Evolutionary conservation across 2,888 invertebrate genomes (phyloP).

Genomic region (Plebejus melissa): DNA sequence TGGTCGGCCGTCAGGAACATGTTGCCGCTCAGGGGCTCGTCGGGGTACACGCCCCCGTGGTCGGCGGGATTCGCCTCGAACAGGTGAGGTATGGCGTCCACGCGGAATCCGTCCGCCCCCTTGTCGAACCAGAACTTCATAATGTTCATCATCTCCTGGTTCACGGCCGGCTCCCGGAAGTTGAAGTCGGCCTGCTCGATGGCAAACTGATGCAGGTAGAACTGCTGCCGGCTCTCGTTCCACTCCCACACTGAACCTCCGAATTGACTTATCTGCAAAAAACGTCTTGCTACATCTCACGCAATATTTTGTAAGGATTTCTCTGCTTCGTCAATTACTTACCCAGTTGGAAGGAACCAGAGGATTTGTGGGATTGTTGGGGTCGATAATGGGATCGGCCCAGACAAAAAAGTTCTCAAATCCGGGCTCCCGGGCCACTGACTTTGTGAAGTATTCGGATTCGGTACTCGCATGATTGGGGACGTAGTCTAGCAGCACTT

Average conservation of each 20-base stretch:
- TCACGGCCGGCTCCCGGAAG: conserved; percentile 78
- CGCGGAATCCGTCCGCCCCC: conserved; percentile 87
- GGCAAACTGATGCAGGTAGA: conserved; percentile 84
- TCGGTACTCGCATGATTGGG: conserved; percentile 85
- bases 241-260: conserved; percentile 85
- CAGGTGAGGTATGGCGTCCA: conserved; percentile 82
- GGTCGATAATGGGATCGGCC: conserved; percentile 75
- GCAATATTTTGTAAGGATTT: too few species aligned
- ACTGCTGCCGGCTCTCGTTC: conserved; percentile 80
- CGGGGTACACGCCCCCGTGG: conserved; percentile 58
- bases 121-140: conserved; percentile 85
- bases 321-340: conserved; percentile 30
- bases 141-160: conserved; percentile 78
- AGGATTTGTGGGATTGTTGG: conserved; percentile 47
- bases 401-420: conserved; percentile 89
- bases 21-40: conserved; percentile 72
- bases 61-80: conserved; percentile 71
- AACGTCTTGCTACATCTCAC: not conserved
- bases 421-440: conserved; percentile 77
- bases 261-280: conserved; percentile 69
- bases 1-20: conserved; percentile 68
- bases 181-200: conserved; percentile 83
- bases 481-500: conserved; percentile 82
- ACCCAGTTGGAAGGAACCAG: conserved; percentile 78
- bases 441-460: conserved; percentile 89